phyloP scores from a whole-genome alignment of 2,888 invertebrate genomes.

The Taenaris catops region DNA sequence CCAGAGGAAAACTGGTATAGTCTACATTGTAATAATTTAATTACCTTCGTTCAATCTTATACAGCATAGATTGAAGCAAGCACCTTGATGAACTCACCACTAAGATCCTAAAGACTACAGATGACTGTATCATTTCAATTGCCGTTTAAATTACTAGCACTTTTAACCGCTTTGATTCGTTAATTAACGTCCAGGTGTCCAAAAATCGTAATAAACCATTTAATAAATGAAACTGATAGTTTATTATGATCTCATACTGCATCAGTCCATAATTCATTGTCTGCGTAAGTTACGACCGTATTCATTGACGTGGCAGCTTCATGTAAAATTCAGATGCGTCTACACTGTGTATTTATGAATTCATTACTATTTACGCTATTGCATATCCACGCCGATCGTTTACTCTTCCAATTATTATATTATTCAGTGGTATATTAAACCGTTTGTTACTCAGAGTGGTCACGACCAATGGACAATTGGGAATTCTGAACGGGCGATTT shows the following conservation, averaged over 20 bases:
- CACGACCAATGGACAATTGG: background rate
- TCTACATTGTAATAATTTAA: too few species aligned
- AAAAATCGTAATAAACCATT: too few species aligned
- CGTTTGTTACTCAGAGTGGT: constrained; percentile 2
- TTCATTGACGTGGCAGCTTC: constrained; percentile 26
- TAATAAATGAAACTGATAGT: constrained; percentile 9
- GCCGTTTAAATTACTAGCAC: too few species aligned
- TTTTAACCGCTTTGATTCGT: too few species aligned
- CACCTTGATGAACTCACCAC: too few species aligned
- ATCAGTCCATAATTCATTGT: constrained; percentile 24
- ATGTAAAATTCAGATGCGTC: constrained; percentile 33
- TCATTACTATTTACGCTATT: constrained; percentile 33
- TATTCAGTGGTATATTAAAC: constrained; percentile 6
- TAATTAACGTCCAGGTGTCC: too few species aligned
- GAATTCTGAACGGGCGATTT: background rate
- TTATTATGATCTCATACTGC: constrained; percentile 8
- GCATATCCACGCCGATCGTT: constrained; percentile 27
- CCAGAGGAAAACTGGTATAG: too few species aligned
- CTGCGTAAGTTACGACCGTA: constrained; percentile 20
- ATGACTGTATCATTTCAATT: too few species aligned
- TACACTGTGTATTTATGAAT: constrained; percentile 31
- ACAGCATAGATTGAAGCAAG: too few species aligned
- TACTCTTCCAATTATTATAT: constrained; percentile 22
- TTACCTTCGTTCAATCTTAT: too few species aligned
- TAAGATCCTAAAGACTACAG: too few species aligned